Evolutionary conservation across 2,797 vertebrate species (phyloP).

Genomic region (Aeoliscus strigatus): DNA sequence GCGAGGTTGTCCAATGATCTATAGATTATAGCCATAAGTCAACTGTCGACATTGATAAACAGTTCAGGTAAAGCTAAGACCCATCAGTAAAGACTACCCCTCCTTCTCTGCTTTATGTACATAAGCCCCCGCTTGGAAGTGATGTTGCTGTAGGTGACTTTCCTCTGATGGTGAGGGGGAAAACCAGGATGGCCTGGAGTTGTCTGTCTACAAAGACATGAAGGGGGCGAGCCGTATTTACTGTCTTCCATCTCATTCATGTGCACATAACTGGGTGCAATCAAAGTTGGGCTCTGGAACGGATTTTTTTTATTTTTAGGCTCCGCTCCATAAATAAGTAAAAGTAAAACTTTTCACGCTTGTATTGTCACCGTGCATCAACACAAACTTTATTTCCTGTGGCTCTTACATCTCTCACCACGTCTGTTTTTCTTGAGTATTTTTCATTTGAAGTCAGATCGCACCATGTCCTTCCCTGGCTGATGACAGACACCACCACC

Average conservation of each 20-base stretch:
- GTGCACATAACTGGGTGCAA: too few relatives aligned
- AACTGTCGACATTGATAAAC: too few relatives aligned
- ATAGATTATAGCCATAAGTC: too few relatives aligned
- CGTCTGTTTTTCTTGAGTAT: constrained; percentile 23
- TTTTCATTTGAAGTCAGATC: constrained; percentile 64
- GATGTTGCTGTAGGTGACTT: constrained; percentile 46
- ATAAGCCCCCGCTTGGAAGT: constrained; percentile 54
- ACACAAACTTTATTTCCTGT: constrained; percentile 53
- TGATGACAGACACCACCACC: constrained; percentile 46
- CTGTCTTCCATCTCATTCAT: too few relatives aligned
- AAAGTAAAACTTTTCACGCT: too few relatives aligned
- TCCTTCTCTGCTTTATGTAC: constrained; percentile 40
- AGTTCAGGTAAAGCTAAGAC: constrained; percentile 72
- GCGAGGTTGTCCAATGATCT: too few relatives aligned
- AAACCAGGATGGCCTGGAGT: constrained; percentile 35
- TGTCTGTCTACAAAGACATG: constrained; percentile 20
- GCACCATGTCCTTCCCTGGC: constrained; percentile 47
- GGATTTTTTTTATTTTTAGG: too few relatives aligned
- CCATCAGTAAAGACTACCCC: too few relatives aligned
- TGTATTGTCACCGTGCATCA: too few relatives aligned
- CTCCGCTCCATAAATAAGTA: too few relatives aligned
- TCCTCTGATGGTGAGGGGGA: constrained; percentile 44
- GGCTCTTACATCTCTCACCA: constrained; percentile 45
- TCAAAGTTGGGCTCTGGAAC: too few relatives aligned
- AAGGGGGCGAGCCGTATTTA: too few relatives aligned